A percentile compares a stretch with the other conserved stretches of the same genome.
Conservation (phyloP, 2,888 invertebrate species). For the Falcaria lacertinaria region DNA sequence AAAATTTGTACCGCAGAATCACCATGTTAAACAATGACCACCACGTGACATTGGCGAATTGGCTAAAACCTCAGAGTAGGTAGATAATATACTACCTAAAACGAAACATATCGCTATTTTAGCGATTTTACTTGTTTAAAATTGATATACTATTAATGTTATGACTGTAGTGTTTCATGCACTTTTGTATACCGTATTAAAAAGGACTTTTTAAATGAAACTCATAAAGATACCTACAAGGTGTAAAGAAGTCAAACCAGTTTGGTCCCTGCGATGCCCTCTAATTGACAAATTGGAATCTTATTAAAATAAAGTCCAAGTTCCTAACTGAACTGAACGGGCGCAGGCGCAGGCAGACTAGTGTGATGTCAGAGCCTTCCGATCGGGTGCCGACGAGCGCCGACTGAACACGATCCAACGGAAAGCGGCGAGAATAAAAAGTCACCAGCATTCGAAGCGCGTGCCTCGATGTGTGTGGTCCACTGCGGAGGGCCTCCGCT, state of each 20-base stretch:
- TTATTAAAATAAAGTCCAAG: constrained; percentile 82
- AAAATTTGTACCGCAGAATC: too few relatives aligned
- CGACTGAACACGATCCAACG: constrained; percentile 59
- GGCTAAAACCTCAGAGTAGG: too few relatives aligned
- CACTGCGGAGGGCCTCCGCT: constrained; percentile 73
- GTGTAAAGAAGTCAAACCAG: constrained; percentile 74
- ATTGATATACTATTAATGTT: constrained; percentile 1
- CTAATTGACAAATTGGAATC: constrained; percentile 87
- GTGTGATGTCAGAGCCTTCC: constrained; percentile 61
- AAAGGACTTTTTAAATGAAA: constrained; percentile 50
- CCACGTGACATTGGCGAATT: too few relatives aligned
- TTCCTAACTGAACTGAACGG: constrained; percentile 67
- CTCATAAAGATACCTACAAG: constrained; percentile 52
- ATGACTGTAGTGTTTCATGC: constrained; percentile 20
- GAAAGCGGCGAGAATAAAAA: constrained; percentile 65
- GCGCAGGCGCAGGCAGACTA: constrained; percentile 49
- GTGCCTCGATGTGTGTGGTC: constrained; percentile 89
- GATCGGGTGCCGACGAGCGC: constrained; percentile 63
- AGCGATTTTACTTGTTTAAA: too few relatives aligned
- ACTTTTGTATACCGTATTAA: constrained; percentile 31
- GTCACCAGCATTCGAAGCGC: constrained; percentile 83
- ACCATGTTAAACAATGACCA: too few relatives aligned
- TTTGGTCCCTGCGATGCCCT: constrained; percentile 73
- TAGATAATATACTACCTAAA: too few relatives aligned
- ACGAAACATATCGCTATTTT: too few relatives aligned